Evolutionary conservation across 2,113 vertebrate species (phyloP).

Genomic region (Lepidothrix coronata): DNA sequence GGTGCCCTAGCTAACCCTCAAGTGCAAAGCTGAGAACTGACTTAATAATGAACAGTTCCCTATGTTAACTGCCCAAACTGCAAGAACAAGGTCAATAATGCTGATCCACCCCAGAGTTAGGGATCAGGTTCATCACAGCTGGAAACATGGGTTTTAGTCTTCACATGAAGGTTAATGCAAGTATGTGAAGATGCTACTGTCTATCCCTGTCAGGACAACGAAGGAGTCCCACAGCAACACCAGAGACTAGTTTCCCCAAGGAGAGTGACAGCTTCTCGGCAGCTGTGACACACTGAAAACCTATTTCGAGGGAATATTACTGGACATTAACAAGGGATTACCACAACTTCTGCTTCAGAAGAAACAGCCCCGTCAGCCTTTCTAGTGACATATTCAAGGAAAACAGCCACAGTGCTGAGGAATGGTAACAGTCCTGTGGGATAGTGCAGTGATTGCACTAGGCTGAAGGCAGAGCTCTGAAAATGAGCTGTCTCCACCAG

Average conservation of each 20-base stretch:
- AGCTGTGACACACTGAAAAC: not conserved
- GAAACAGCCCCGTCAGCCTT: accelerated
- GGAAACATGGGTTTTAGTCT: not conserved
- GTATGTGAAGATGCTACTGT: not conserved
- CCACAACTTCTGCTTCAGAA: not conserved
- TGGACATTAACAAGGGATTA: not conserved
- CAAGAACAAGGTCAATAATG: not conserved
- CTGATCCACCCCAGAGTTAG: not conserved
- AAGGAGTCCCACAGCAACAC: not conserved
- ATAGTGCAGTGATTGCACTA: accelerated
- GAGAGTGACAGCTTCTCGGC: not conserved
- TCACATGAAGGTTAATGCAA: not conserved
- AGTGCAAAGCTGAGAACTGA: not conserved
- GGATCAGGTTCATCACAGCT: not conserved
- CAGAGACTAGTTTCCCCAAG: not conserved
- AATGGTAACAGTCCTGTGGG: not conserved
- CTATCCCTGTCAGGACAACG: not conserved
- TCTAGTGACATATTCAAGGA: not conserved
- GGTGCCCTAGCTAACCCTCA: not conserved
- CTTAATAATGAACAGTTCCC: not conserved
- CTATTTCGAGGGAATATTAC: not conserved
- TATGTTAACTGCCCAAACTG: not conserved
- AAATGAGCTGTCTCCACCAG: accelerated
- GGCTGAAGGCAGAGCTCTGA: not conserved
- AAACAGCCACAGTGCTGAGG: not conserved